Base-by-base conservation (phyloP, 2,797 vertebrate species). In the Spinibarbus caldwelli region DNA sequence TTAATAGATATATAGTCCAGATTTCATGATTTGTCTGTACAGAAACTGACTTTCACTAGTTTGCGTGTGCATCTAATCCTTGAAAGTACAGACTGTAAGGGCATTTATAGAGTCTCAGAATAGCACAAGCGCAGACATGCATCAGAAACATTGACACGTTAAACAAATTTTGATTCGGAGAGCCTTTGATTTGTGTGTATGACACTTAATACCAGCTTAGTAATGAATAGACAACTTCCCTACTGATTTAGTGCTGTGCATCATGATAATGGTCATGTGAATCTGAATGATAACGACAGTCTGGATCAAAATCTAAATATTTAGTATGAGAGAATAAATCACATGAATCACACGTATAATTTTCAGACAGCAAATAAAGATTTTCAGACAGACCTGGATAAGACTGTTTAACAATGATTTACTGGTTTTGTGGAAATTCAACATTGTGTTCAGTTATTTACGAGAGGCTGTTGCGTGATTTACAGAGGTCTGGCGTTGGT, bases 381-480 rank as follows among this genome's bases (percentile, higher is more conserved):
- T 52, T 68, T 80, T 70, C 45, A 80, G 79, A 70, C 45, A 9
- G 49, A 36, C 73, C 23, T 52, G 72, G 26, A 21, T 54, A 23
- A n/a, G 7, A 67, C 4, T 11, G 11, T 17, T 26, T 17, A 31
- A 52, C 14, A 70, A 2, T 54, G 78, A 68, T 70, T 80, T 19
- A 54, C 47, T 29, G 23, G 21, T 2, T 80, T 29, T 80, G 31
- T 80, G 78, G 78, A 67, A 67, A 34, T 38, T 80, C 14, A 64
- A 52, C 64, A 38, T 80, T 36, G 66, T 68, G 78, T 38, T 70
- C 31, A 81, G 67, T 57, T 23, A 71, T 71, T 82, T 73, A 73
- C 41, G 70, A 82, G 79, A 70, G 21, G 29, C 26, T 57, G 7
- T 62, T 72, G 52, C 3, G 17, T 71, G 80, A 81, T 68, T 68